These are phyloP conservation scores for Halocaridina rubra DNA, from an alignment of 2,888 invertebrate genomes.

Conservation along the genomic window DNA sequence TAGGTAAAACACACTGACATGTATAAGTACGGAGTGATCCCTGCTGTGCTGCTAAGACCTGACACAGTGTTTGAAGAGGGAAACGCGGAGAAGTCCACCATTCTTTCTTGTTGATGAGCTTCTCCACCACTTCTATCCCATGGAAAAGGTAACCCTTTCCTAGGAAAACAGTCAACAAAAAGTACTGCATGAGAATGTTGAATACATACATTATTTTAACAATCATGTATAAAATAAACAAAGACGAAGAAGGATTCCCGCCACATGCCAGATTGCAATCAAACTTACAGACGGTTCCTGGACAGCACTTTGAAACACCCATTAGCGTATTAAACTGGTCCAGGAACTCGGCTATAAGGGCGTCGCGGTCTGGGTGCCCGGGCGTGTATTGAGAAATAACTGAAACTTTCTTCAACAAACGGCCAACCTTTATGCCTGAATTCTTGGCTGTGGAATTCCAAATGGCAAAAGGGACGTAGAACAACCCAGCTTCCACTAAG, in stretches of 20 bases:
- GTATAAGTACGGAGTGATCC: slow-evolving; percentile 67
- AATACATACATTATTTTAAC: slow-evolving; percentile 68
- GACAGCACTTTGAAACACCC: slow-evolving; percentile 66
- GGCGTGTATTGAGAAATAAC: slow-evolving; percentile 66
- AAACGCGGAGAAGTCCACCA: slow-evolving; percentile 69
- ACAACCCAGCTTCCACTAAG: slow-evolving; percentile 68
- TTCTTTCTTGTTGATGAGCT: slow-evolving; percentile 66
- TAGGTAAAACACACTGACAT: slow-evolving; percentile 67
- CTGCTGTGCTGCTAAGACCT: slow-evolving; percentile 67
- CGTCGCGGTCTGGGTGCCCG: slow-evolving; percentile 67
- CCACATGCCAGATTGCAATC: slow-evolving; percentile 61
- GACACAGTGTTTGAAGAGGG: slow-evolving; percentile 69
- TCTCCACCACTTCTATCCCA: slow-evolving; percentile 66
- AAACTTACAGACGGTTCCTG: slow-evolving; percentile 63
- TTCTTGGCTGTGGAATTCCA: slow-evolving; percentile 68
- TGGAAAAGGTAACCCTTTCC: slow-evolving; percentile 67
- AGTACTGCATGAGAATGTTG: slow-evolving; percentile 68
- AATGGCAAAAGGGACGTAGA: slow-evolving; percentile 69
- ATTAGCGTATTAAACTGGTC: slow-evolving; percentile 67
- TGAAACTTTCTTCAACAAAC: slow-evolving; percentile 66
- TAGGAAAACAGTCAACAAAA: slow-evolving; percentile 68
- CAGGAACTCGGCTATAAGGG: slow-evolving; percentile 66
- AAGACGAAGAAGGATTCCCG: slow-evolving; percentile 65
- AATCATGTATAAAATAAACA: slow-evolving; percentile 68
- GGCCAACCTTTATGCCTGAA: slow-evolving; percentile 66